phyloP scores from a whole-genome alignment of 2,797 vertebrate species.

The Trematomus bernacchii region DNA sequence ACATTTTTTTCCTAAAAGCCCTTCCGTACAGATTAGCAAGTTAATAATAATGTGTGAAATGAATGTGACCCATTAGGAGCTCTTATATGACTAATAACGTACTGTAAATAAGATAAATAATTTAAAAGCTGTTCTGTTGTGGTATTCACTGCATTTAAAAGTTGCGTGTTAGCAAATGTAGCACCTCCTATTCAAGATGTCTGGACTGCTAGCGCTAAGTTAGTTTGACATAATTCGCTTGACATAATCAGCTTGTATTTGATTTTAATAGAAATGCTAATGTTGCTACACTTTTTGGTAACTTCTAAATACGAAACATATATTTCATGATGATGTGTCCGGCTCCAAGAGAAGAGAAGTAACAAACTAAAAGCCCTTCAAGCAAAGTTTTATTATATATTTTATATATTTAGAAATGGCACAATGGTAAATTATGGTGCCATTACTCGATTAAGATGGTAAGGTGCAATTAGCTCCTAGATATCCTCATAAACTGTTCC shows the following conservation, averaged over 20 bases:
- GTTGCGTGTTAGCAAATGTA: slow-evolving; percentile 13
- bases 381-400: slow-evolving; percentile 27
- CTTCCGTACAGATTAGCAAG: slow-evolving; percentile 10
- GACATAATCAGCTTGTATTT: neutral
- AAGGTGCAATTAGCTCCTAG: slow-evolving; percentile 52
- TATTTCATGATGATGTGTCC: neutral
- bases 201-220: neutral
- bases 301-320: slow-evolving; percentile 7
- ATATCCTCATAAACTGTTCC: slow-evolving; percentile 45
- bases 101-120: slow-evolving; percentile 1
- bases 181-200: neutral
- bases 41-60: slow-evolving; percentile 14
- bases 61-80: slow-evolving; percentile 15
- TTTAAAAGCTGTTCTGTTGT: slow-evolving; percentile 8
- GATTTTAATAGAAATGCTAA: slow-evolving; percentile 21
- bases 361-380: slow-evolving; percentile 23
- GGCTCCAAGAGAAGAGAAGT: slow-evolving; percentile 13
- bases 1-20: slow-evolving; percentile 20
- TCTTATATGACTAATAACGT: slow-evolving; percentile 16
- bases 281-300: slow-evolving; percentile 1
- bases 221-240: slow-evolving; percentile 14
- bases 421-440: slow-evolving; percentile 39
- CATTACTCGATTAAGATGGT: slow-evolving; percentile 24
- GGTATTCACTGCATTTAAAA: slow-evolving; percentile 6
- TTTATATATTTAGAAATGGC: slow-evolving; percentile 48